Evolutionary conservation across 2,113 vertebrate genomes (phyloP), one percentile per base, ranked within the genome.

Genomic region (Callospermophilus lateralis): DNA sequence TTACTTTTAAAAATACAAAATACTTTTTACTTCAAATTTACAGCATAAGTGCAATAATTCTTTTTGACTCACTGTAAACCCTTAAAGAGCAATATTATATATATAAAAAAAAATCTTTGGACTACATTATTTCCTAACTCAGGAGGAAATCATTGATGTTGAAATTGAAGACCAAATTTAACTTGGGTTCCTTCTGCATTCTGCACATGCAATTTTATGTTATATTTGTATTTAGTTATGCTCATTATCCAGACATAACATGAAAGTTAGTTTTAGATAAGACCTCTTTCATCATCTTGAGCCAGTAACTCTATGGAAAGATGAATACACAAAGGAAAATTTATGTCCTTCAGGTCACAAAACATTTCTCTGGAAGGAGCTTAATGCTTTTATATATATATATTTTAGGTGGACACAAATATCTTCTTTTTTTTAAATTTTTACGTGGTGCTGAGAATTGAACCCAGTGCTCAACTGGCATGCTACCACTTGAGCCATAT

Each of bases 1-100:
- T 79, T 91, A 63, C 65, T 78, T 87, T 80, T 78, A 73, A 79
- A 79, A 92, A 6, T 48, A 17, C 24, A 65, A 79, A 91, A 45
- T 45, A 80, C 48, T 45, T 45, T 45, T 45, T 45, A 45, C 45
- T 45, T 45, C 45, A 45, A 45, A 45, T 45, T 45, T 45, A 45
- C 45, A 45, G 45, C 8, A 45, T 45, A 45, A 45, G 45, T 45
- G 45, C 45, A 45, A 45, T 45, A 9, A 1, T 45, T 45, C 9
- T 42, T 45, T 45, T 45, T 45, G 45, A 45, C 45, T 45, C 45
- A 9, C 8, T 45, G 45, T 45, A 45, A 45, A 45, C 45, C 45
- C 45, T 45, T 45, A 45, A 45, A 45, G 45, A 45, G 45, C 45
- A 45, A 45, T 45, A 45, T 45, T 45, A 45, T 45, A 45, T 42